Percentiles rank a stretch among this genome's conserved stretches.
Conservation (phyloP, 2,888 invertebrate genomes). For the Carterocephalus palaemon region DNA sequence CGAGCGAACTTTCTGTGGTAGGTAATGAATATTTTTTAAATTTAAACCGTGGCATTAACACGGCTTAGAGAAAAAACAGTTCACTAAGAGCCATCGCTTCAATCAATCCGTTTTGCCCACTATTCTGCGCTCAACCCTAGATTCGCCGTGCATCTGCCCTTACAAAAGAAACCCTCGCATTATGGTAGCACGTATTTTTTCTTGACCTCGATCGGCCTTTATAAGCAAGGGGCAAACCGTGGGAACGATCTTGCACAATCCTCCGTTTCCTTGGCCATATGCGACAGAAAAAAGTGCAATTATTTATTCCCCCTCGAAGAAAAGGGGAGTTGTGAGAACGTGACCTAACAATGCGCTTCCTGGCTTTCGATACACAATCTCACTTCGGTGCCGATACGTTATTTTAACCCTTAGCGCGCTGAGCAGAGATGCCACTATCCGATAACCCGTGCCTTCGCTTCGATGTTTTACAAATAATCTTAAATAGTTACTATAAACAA, state of each 20-base stretch:
- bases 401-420: conserved; percentile 55
- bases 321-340: conserved; percentile 79
- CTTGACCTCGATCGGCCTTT: conserved; percentile 75
- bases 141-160: conserved; percentile 64
- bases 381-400: conserved; percentile 42
- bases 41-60: too few species aligned
- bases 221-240: conserved; percentile 73
- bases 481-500: conserved; percentile 48
- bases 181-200: conserved; percentile 75
- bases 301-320: conserved; percentile 78
- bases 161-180: conserved; percentile 70
- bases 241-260: conserved; percentile 75
- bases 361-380: conserved; percentile 73
- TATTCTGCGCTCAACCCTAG: conserved; percentile 72
- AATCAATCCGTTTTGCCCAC: conserved; percentile 64
- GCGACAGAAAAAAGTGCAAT: conserved; percentile 79
- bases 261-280: conserved; percentile 76
- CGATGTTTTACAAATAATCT: conserved; percentile 58
- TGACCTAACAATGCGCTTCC: conserved; percentile 79
- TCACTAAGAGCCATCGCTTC: conserved; percentile 45
- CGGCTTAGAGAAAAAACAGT: conserved; percentile 5
- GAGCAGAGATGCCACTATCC: conserved; percentile 51
- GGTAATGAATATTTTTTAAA: too few species aligned
- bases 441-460: conserved; percentile 44
- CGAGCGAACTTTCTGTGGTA: too few species aligned